Base-by-base conservation (phyloP, 2,888 invertebrate species). In the Sphaerophoria rueppellii region DNA sequence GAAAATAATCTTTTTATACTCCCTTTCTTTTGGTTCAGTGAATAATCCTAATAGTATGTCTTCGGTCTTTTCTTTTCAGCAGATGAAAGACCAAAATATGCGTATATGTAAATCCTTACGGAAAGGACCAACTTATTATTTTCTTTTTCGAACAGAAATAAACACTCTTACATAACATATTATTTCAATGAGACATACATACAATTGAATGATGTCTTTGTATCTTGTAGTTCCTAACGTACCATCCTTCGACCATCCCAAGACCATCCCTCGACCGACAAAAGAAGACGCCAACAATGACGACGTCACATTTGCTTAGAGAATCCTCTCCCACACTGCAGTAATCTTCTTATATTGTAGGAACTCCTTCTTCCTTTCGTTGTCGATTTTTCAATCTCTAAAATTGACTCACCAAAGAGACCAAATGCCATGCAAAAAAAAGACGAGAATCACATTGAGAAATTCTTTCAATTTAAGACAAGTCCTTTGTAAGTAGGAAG, bases 11-110 rank as follows among this genome's bases (percentile, higher is more conserved):
- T 75, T 63, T 72, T 37, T 35, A 55, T 40, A 52, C 54, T 40
- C 24, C 79, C 71, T 7, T 40, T 71, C 73, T 83, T 83, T 72
- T 75, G 67, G 71, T 46, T 83, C 80, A 71, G 61, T 75, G 67
- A 75, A 70, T 58, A 72, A 57, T 63, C 71, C 50, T 24, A 55
- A 12, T 58, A n/a, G 35, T 32, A 40, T 35, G 16, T 43, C 43
- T 43, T 43, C 43, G 6, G 9, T 40, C 12, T 43, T 9, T 43
- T 43, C 43, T 43, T 9, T 5, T 43, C 9, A 16, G 40, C 6
- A 48, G 34, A 40, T 34, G 37, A 32, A 37, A 58, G 14, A 32
- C 2, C 46, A 61, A 61, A 24, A 65, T 16, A 7, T 54, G 43
- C 50, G 6, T 55, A 54, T 58, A 78, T 70, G 70, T 43, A 79